phyloP scores from a whole-genome alignment of 2,888 invertebrate species.

The Argyresthia goedartella region DNA sequence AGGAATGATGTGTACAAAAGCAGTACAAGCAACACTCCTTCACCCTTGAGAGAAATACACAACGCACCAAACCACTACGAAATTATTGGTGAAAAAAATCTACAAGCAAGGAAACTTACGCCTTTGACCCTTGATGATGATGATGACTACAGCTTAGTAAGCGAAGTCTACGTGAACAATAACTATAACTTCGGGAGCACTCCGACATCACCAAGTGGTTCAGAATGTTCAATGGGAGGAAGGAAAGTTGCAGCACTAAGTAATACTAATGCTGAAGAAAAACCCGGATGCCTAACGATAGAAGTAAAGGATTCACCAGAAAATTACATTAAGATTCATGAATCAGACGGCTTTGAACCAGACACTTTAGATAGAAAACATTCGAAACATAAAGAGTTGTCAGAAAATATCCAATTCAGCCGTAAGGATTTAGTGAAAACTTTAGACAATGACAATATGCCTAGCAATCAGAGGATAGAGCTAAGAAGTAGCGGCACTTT shows the following conservation, averaged over 20 bases:
- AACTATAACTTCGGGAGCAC: conserved; percentile 75
- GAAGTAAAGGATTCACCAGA: conserved; percentile 86
- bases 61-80: conserved; percentile 57
- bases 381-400: conserved; percentile 46
- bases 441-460: conserved; percentile 27
- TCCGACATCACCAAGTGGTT: conserved; percentile 70
- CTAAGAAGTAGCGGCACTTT: conserved; percentile 80
- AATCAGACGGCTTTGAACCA: conserved; percentile 87
- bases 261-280: conserved; percentile 61
- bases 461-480: conserved; percentile 66
- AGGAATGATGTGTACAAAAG: conserved; percentile 80
- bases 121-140: conserved; percentile 20
- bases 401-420: conserved; percentile 38
- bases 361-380: conserved; percentile 88
- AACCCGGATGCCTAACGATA: conserved; percentile 86
- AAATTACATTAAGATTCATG: conserved; percentile 80
- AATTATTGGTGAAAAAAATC: conserved; percentile 32
- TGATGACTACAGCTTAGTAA: conserved; percentile 76
- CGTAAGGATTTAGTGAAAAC: conserved; percentile 42
- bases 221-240: conserved; percentile 70
- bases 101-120: conserved; percentile 14
- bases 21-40: conserved; percentile 63
- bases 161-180: conserved; percentile 84
- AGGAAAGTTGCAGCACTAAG: conserved; percentile 71
- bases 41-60: conserved; percentile 42